These are phyloP conservation scores for Macaria liturata DNA, from an alignment of 2,888 invertebrate species.

Conservation along the genomic window DNA sequence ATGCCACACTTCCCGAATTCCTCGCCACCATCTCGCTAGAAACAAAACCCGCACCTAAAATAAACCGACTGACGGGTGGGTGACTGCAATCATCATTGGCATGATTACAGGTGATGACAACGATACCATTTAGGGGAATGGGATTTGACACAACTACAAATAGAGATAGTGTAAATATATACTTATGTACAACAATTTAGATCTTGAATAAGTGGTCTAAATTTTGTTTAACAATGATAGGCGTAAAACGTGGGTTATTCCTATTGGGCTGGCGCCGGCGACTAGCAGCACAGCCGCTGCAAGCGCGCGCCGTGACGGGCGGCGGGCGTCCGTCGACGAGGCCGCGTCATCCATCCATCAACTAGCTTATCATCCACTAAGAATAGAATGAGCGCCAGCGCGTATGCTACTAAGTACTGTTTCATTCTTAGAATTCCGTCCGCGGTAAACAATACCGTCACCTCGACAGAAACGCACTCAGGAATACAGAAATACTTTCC, in stretches of 20 bases:
- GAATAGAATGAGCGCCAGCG: conserved; percentile 65
- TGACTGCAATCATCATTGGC: too few species aligned
- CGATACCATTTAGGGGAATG: too few species aligned
- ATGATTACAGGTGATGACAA: too few species aligned
- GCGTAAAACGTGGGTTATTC: too few species aligned
- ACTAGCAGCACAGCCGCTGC: conserved; percentile 25
- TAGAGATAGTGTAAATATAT: too few species aligned
- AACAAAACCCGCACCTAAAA: too few species aligned
- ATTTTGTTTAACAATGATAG: too few species aligned
- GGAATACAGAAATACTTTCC: conserved; percentile 44
- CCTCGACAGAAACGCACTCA: conserved; percentile 43
- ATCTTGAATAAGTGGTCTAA: too few species aligned
- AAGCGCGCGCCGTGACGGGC: conserved; percentile 32
- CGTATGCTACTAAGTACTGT: conserved; percentile 46
- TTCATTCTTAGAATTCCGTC: conserved; percentile 73
- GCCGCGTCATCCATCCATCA: conserved; percentile 78
- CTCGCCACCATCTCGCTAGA: neutral
- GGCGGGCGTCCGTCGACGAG: conserved; percentile 50
- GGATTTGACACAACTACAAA: too few species aligned
- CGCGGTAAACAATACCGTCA: conserved; percentile 63
- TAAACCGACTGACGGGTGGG: too few species aligned
- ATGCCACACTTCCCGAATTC: conserved; percentile 35
- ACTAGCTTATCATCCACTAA: conserved; percentile 71
- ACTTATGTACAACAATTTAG: too few species aligned
- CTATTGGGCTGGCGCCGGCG: too few species aligned